A percentile compares a stretch with the other conserved stretches of the same genome.
Conservation (phyloP, 1,140 invertebrate genomes). For the Bilobella aurantiaca region DNA sequence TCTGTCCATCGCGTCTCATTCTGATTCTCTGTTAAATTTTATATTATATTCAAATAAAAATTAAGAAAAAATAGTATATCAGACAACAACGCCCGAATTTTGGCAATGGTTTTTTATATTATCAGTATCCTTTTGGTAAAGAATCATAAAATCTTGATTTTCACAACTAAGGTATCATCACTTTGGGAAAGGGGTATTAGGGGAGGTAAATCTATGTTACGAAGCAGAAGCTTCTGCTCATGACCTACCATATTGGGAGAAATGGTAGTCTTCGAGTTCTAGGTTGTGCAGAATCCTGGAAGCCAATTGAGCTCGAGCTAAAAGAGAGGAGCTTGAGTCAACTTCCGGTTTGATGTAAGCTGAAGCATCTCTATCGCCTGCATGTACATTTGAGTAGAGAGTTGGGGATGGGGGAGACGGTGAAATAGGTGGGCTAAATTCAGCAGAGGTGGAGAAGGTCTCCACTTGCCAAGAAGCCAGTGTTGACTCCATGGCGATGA, state of each 20-base stretch:
- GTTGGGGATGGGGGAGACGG: constrained; percentile 22
- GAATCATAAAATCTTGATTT: constrained; percentile 2
- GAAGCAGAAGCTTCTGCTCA: too few species aligned
- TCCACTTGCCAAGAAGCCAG: constrained; percentile 31
- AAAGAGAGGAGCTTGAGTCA: not conserved
- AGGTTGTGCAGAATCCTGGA: constrained; percentile 18
- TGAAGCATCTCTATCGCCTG: not conserved
- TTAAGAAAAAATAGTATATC: not conserved
- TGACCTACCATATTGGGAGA: constrained; percentile 14
- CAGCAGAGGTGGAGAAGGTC: constrained; percentile 27
- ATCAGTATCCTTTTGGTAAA: constrained; percentile 19
- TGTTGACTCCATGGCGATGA: constrained; percentile 26
- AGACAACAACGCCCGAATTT: not conserved
- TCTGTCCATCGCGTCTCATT: constrained; percentile 11
- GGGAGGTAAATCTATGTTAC: not conserved
- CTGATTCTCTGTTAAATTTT: constrained; percentile 10
- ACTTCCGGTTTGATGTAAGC: constrained; percentile 4
- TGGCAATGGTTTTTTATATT: not conserved
- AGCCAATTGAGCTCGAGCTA: constrained; percentile 21
- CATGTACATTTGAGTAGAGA: constrained; percentile 11
- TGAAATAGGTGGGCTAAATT: constrained; percentile 28
- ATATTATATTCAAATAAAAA: not conserved
- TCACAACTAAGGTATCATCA: not conserved
- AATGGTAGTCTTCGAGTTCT: constrained; percentile 10
- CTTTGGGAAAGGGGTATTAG: not conserved